Conservation (phyloP, 1,140 invertebrate species). For the Lineus longissimus region DNA sequence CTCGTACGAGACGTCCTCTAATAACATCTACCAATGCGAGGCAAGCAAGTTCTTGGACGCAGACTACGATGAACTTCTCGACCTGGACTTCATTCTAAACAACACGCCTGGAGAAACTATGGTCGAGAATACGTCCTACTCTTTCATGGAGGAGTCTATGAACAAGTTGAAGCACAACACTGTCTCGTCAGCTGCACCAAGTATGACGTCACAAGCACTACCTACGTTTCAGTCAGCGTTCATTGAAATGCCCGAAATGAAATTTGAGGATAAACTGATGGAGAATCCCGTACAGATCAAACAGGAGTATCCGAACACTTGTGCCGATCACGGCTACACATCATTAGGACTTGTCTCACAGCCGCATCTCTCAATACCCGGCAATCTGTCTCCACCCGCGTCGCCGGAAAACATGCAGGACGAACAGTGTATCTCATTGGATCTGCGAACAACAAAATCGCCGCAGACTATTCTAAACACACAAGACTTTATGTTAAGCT, state of each 20-base stretch:
- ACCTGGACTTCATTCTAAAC: conserved; percentile 50
- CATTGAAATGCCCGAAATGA: conserved; percentile 50
- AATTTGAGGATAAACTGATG: conserved; percentile 31
- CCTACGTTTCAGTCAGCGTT: conserved; percentile 49
- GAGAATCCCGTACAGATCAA: conserved; percentile 11
- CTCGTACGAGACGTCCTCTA: background rate
- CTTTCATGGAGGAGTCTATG: conserved; percentile 34
- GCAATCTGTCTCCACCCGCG: conserved; percentile 58
- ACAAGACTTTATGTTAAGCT: conserved; percentile 30
- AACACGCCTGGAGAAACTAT: conserved; percentile 32
- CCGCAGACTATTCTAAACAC: conserved; percentile 14
- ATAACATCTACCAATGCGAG: background rate
- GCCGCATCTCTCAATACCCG: conserved; percentile 39
- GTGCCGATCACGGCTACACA: conserved; percentile 18
- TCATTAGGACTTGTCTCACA: conserved; percentile 30
- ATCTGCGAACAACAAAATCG: conserved; percentile 25
- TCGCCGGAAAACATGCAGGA: conserved; percentile 52
- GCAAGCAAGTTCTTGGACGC: conserved; percentile 10
- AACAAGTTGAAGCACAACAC: conserved; percentile 33
- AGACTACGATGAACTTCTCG: conserved; percentile 44
- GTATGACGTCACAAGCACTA: conserved; percentile 22
- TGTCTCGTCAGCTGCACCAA: conserved; percentile 24
- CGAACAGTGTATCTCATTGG: conserved; percentile 22
- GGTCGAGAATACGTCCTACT: conserved; percentile 15
- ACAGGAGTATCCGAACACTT: conserved; percentile 36